phyloP scores from a whole-genome alignment of 2,113 vertebrate species.

The Scopus umbretta region DNA sequence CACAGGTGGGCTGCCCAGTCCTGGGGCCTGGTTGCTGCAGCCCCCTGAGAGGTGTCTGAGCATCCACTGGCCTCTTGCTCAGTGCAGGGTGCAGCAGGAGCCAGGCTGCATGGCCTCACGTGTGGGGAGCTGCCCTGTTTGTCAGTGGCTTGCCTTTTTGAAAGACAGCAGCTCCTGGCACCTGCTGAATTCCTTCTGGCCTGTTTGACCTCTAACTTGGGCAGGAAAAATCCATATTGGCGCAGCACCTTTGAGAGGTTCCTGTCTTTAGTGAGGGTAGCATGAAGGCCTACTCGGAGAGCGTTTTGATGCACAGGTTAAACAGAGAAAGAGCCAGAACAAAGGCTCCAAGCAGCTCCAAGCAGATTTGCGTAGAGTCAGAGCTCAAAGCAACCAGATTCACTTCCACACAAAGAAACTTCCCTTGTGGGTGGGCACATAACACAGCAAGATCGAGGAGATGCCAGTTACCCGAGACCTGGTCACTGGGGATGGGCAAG shows the following conservation, averaged over 20 bases:
- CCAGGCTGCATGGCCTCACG: fast-evolving
- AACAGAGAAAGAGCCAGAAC: not conserved
- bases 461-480: not conserved
- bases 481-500: not conserved
- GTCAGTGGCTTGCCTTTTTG: not conserved
- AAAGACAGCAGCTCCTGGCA: not conserved
- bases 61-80: not conserved
- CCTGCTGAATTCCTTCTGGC: not conserved
- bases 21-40: not conserved
- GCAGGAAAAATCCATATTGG: not conserved
- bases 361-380: not conserved
- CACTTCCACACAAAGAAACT: not conserved
- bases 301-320: not conserved
- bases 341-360: not conserved
- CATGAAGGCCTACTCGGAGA: not conserved
- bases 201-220: not conserved
- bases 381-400: not conserved
- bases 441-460: not conserved
- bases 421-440: not conserved
- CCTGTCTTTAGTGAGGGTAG: not conserved
- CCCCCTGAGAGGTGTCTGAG: not conserved
- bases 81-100: not conserved
- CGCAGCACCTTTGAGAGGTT: not conserved
- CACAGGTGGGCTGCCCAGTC: not conserved
- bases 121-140: not conserved